Conservation (phyloP, 2,113 vertebrate species). For the Carassius auratus region DNA sequence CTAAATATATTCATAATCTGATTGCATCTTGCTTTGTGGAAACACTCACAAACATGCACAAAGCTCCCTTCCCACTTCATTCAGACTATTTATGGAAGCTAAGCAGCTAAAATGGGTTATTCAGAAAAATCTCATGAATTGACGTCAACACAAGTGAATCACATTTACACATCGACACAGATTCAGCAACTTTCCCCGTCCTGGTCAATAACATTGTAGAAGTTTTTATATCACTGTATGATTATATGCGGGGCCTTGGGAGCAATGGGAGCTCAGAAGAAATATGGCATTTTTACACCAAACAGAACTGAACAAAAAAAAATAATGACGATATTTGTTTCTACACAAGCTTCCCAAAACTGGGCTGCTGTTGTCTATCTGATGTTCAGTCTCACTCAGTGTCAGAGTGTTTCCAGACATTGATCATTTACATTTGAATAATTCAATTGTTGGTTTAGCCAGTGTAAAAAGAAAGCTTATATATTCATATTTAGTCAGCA, state of each 20-base stretch:
- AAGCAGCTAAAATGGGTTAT: conserved; percentile 23
- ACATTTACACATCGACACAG: not conserved
- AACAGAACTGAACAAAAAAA: not conserved
- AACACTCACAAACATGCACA: not conserved
- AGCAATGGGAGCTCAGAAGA: not conserved
- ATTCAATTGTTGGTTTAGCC: not conserved
- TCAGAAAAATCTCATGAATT: not conserved
- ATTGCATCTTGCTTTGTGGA: conserved; percentile 1
- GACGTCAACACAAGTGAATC: conserved; percentile 1
- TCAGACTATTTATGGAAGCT: conserved; percentile 22
- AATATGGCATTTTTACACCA: not conserved
- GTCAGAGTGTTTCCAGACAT: no score
- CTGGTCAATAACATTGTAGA: not conserved
- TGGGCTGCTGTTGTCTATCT: no score
- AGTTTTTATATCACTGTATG: no score
- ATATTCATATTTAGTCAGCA: not conserved
- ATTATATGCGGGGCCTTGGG: not conserved
- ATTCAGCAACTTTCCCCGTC: not conserved
- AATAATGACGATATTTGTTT: no score
- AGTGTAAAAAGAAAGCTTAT: not conserved
- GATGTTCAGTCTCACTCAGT: no score
- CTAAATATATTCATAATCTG: conserved; percentile 4
- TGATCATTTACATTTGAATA: no score
- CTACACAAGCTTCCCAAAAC: not conserved
- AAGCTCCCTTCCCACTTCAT: not conserved